Evolutionary conservation across 2,888 invertebrate genomes (phyloP), one percentile per base, ranked within the genome.

Genomic region (Cynaeus angustus): DNA sequence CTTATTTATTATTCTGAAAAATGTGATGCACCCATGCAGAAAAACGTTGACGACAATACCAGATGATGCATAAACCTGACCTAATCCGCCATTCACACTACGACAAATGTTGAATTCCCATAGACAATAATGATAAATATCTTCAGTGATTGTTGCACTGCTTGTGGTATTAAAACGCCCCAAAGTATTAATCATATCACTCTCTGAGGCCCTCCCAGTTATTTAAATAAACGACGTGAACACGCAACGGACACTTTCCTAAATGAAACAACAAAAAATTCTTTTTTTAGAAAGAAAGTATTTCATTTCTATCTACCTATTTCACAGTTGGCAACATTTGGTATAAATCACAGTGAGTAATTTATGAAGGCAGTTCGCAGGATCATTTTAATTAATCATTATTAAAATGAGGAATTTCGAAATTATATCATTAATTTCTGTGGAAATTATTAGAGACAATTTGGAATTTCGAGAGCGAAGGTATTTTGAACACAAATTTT

Each of bases 121-220:
- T 4, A 58, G 14, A 55, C n/a, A n/a, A 21, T 9, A 10, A 7
- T 55, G 16, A 59, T 45, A 59, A 59, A 59, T 59, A 28, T 45
- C 33, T 7, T 13, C 45, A 46, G n/a, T 45, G 46, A 45, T 43
- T 58, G 28, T 58, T 58, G n/a, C 58, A 26, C 41, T 43, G 41
- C 58, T 21, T 37, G 14, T 28, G 10, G 9, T 52, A 13, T 41
- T 38, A 9, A 26, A 56, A 59, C 45, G 6, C 59, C 26, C 26
- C 13, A 5, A 46, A 59, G 46, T 59, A 59, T 59, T 59, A 59
- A 59, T 59, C 59, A 59, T 59, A 59, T 46, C 28, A 13, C 6
- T 10, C 46, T 13, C 59, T 14, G 9, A 12, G 13, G 56, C 3
- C 41, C 26, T 16, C 13, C 56, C 37, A 14, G 55, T 38, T 55